phyloP scores from a whole-genome alignment of 2,797 vertebrate genomes.

The Chromobotia macracanthus region DNA sequence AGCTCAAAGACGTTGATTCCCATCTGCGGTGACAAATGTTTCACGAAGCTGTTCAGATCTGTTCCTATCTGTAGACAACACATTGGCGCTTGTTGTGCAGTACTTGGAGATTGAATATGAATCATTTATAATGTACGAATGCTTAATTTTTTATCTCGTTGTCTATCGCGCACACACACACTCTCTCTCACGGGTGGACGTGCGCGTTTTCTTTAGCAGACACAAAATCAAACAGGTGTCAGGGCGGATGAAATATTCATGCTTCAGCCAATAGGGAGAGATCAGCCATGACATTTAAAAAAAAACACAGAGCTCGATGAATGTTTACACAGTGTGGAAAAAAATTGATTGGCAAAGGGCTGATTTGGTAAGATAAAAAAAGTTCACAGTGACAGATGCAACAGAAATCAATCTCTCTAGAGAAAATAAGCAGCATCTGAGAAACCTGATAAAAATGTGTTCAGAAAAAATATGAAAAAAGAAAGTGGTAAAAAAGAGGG shows the following conservation, averaged over 20 bases:
- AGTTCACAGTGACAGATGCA: constrained; percentile 54
- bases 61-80: constrained; percentile 52
- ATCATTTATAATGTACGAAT: constrained; percentile 71
- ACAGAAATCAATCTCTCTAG: constrained; percentile 73
- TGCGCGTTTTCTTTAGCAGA: constrained; percentile 54
- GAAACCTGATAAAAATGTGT: constrained; percentile 16
- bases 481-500: constrained; percentile 14
- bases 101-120: constrained; percentile 70
- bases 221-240: constrained; percentile 79
- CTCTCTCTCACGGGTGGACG: constrained; percentile 50
- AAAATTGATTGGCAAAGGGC: constrained; percentile 70
- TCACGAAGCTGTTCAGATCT: neutral
- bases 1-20: neutral
- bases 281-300: constrained; percentile 77
- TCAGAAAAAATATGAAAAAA: constrained; percentile 3
- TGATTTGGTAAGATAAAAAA: constrained; percentile 58
- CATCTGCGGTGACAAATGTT: neutral
- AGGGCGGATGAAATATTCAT: constrained; percentile 79
- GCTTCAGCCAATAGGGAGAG: constrained; percentile 69
- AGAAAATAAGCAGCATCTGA: constrained; percentile 42
- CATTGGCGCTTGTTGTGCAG: constrained; percentile 28
- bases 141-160: constrained; percentile 72
- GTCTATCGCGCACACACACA: neutral
- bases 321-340: constrained; percentile 79
- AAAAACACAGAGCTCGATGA: constrained; percentile 73